Conservation (phyloP, 2,113 vertebrate genomes). For the Arenaria interpres region DNA sequence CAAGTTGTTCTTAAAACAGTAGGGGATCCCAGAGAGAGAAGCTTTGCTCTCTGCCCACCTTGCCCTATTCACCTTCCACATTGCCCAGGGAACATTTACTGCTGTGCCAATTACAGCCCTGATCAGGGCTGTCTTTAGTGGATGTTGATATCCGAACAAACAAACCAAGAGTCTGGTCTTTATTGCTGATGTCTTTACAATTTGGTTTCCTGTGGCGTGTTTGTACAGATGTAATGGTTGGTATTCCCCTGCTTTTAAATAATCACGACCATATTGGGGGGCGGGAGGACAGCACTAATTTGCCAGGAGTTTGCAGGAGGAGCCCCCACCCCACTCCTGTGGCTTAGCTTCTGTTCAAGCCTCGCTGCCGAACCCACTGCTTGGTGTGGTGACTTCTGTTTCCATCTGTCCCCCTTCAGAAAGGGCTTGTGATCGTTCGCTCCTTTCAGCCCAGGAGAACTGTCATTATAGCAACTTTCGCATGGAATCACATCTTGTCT, state of each 20-base stretch:
- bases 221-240: constrained; percentile 43
- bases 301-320: not conserved
- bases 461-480: not conserved
- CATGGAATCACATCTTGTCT: not conserved
- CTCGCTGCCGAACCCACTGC: not conserved
- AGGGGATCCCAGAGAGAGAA: not conserved
- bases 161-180: constrained; percentile 32
- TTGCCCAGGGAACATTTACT: not conserved
- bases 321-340: not conserved
- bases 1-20: not conserved
- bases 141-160: constrained; percentile 12
- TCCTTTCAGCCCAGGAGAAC: not conserved
- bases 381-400: not conserved
- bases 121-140: not conserved
- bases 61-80: constrained; percentile 17
- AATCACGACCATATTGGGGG: not conserved
- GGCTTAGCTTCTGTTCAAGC: not conserved
- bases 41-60: not conserved
- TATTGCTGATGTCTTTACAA: constrained; percentile 28
- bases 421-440: not conserved
- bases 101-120: not conserved
- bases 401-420: not conserved
- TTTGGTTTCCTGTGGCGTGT: constrained; percentile 42
- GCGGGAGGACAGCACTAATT: not conserved
- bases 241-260: constrained; percentile 15